Base-by-base conservation (phyloP, 2,888 invertebrate species). In the Hyposoter didymator region DNA sequence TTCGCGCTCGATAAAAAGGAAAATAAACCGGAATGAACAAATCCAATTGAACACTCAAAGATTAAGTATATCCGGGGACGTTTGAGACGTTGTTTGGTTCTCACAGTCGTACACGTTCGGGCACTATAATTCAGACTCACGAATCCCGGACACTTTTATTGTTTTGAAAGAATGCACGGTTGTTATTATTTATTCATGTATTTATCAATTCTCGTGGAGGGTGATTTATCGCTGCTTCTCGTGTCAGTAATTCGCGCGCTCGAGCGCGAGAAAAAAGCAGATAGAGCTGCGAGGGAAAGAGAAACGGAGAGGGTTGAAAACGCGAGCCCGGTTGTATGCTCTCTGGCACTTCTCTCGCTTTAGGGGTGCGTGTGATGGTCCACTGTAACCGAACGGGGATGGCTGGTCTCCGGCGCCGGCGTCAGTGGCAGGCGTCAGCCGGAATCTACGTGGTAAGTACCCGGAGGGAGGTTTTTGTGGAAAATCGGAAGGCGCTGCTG, bases 391-490 rank as follows among this genome's bases (percentile, higher is more conserved):
- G 22, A 19, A 14, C 55, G 47, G 76, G 62, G 67, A 49, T 49
- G 76, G 28, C 59, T 59, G 78, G 78, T 78, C 74, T 78, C 82
- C 49, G 78, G 89, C 88, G 90, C 90, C 90, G 91, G 90, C 90
- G 91, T 90, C 90, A 86, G 89, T 88, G 87, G 87, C 88, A 89
- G 86, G 90, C 89, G 88, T 88, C 88, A 89, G 87, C 90, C 89
- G 86, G 88, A 89, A 88, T 90, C 90, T 89, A 90, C 91, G 90
- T 88, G 89, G 89, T 87, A 88, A 89, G 88, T 88, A 86, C 85
- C 86, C 81, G 88, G 87, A 76, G 81, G 81, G 81, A 69, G 81
- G 81, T 81, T 81, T 81, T 81, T 75, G 74, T 55, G 74, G 75
- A 81, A 73, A 69, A 78, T 78, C 43, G 73, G 62, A 73, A 59